Base-by-base conservation (phyloP, 2,797 vertebrate genomes). In the Galagoides demidoff region DNA sequence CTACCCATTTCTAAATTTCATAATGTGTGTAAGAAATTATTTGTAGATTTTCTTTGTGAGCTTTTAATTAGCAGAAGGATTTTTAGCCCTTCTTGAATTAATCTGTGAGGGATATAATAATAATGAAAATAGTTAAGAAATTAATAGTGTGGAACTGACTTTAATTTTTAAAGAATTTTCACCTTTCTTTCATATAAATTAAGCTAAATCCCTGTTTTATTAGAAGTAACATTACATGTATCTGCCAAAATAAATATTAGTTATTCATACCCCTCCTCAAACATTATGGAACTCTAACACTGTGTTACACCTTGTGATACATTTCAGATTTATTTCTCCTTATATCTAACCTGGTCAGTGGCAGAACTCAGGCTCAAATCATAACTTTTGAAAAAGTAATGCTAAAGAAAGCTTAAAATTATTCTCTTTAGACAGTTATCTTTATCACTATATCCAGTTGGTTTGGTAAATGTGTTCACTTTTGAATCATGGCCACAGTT, bases 111-210 rank as follows among this genome's bases (percentile, higher is more conserved):
- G 2, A 4, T 55, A 9, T 22, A 39, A 2, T 68, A 23, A 85
- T 77, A 57, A 64, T 16, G 6, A 76, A 87, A 84, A 70, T 55
- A 31, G 11, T 70, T 59, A 83, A 90, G 11, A 9, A 92, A 89
- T 71, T 82, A 71, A 91, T 4, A 61, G 1, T 10, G 71, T 68
- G n/a, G 13, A 1, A 85, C 9, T 61, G 5, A 12, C 29, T 12
- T 63, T 39, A 20, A 49, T 73, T 96, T 96, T 70, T 16, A 77
- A 76, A 45, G 11, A 71, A 37, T 77, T 89, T 93, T 82, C 8
- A 63, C 31, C 79, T 86, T 90, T 90, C 6, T 76, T 93, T 73
- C 5, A 71, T 39, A 12, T 63, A 29, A 31, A 64, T 90, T 89
- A 90, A 76, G 55, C 39, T 55, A 4, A 90, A 27, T 20, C 29